Conservation (phyloP, 2,888 invertebrate genomes). For the Ethmia dodecea region DNA sequence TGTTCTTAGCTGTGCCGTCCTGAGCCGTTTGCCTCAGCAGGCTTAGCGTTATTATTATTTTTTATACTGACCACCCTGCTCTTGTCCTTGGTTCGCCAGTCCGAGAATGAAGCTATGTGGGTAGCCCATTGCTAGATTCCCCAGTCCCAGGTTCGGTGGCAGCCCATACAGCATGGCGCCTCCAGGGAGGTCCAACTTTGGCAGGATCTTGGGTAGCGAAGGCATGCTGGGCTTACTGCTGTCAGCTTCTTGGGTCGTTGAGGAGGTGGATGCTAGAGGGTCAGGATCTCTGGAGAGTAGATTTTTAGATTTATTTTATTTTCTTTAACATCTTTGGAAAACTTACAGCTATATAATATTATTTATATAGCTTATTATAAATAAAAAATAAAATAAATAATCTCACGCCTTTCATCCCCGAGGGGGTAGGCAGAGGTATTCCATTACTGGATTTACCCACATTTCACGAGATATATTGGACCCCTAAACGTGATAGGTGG, state of each 20-base stretch:
- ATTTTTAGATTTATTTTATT: neutral
- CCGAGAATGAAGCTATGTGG: slow-evolving; percentile 70
- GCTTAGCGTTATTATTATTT: too few species aligned
- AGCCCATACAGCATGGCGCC: slow-evolving; percentile 68
- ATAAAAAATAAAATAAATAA: too few species aligned
- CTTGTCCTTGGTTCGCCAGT: slow-evolving; percentile 67
- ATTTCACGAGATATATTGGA: too few species aligned
- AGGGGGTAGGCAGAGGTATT: too few species aligned
- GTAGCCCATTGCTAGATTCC: slow-evolving; percentile 66
- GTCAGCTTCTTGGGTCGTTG: slow-evolving; percentile 55
- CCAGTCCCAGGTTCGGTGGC: slow-evolving; percentile 56
- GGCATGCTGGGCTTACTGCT: slow-evolving; percentile 47
- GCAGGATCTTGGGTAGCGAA: slow-evolving; percentile 49
- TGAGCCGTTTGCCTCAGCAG: too few species aligned
- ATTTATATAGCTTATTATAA: too few species aligned
- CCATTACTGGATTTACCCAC: too few species aligned
- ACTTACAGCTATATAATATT: too few species aligned
- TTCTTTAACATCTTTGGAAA: too few species aligned
- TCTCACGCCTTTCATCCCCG: too few species aligned
- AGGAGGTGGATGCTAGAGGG: slow-evolving; percentile 56
- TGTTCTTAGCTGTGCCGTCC: too few species aligned
- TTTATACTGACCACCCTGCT: slow-evolving; percentile 63
- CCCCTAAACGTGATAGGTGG: too few species aligned
- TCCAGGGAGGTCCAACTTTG: slow-evolving; percentile 62
- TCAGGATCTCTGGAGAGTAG: slow-evolving; percentile 44